Base-by-base conservation (phyloP, 2,888 invertebrate genomes). In the Laspeyria flexula region DNA sequence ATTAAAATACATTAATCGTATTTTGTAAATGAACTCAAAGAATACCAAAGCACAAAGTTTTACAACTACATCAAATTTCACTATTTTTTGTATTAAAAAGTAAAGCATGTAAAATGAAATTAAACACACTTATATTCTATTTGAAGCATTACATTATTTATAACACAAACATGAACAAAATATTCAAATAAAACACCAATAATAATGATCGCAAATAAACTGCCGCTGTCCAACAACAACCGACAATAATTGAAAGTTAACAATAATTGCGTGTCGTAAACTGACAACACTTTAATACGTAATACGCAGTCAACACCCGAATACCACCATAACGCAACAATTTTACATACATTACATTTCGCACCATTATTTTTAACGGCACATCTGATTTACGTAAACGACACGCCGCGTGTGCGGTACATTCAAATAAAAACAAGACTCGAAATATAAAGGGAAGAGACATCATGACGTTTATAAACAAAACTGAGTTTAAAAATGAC, bases 401-500 rank as follows among this genome's bases (percentile, higher is more conserved):
- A 62, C 63, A 55, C 57, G 55, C 49, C 51, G 52, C 39, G 46
- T 46, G 35, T 51, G 55, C 54, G 54, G 51, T 48, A 55, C 56
- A 48, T 35, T 23, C 15, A 51, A 60, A 66, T 58, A 57, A 57
- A 63, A 64, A 61, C 64, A 65, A 71, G 62, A 50, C 47, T 45
- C 16, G 55, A 44, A 62, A 54, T 59, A 65, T 74, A 71, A 72
- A 60, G 54, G 43, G 49, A 58, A 65, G 74, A 75, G 75, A 80
- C 73, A 71, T 74, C 60, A 60, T 64, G 77, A 71, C 72, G 78
- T 79, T 83, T 80, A 83, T 85, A 83, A 85, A 69, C 69, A 71
- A 84, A 87, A 85, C 77, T 77, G 70, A 75, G 78, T 81, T 82
- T 81, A 67, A 81, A 81, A 86, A 82, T 76, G 55, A 84, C 78